A percentile compares a stretch with the other conserved stretches of the same genome.
Evolutionary conservation across 2,797 vertebrate genomes (phyloP).

Genomic region (Danio jaintianensis): DNA sequence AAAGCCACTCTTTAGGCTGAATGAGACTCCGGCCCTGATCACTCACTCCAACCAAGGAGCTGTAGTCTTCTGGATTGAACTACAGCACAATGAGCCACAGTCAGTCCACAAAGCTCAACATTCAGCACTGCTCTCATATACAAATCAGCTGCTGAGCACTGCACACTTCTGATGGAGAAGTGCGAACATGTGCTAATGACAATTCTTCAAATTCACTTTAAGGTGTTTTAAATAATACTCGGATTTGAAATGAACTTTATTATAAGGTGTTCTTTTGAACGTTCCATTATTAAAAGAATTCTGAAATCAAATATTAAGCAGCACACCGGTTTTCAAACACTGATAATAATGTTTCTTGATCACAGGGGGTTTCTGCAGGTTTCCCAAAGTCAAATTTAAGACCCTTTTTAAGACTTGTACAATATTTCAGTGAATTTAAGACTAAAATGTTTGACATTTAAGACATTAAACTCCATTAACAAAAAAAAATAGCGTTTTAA

Average conservation of each 20-base stretch:
- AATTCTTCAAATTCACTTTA: too few species aligned
- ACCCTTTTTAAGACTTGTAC: too few species aligned
- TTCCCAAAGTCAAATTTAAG: too few species aligned
- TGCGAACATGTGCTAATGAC: too few species aligned
- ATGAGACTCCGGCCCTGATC: constrained; percentile 94
- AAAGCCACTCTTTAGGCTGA: constrained; percentile 99
- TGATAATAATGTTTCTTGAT: not conserved
- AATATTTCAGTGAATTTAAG: too few species aligned
- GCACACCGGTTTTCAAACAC: not conserved
- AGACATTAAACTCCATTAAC: too few species aligned
- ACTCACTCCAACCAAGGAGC: constrained; percentile 91
- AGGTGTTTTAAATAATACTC: not conserved
- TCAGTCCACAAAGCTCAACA: constrained; percentile 68
- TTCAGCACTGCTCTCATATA: not conserved
- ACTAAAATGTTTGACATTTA: too few species aligned
- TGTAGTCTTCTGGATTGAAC: constrained; percentile 95
- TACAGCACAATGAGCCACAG: constrained; percentile 84
- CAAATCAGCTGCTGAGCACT: too few species aligned
- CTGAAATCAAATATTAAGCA: not conserved
- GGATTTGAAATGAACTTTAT: not conserved
- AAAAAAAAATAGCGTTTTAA: too few species aligned
- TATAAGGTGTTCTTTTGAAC: not conserved
- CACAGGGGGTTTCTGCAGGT: not conserved
- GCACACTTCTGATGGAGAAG: too few species aligned
- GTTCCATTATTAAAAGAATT: not conserved